Evolutionary conservation across 2,888 invertebrate genomes (phyloP), one percentile per base, ranked within the genome.

Genomic region (Eupithecia insigniata): DNA sequence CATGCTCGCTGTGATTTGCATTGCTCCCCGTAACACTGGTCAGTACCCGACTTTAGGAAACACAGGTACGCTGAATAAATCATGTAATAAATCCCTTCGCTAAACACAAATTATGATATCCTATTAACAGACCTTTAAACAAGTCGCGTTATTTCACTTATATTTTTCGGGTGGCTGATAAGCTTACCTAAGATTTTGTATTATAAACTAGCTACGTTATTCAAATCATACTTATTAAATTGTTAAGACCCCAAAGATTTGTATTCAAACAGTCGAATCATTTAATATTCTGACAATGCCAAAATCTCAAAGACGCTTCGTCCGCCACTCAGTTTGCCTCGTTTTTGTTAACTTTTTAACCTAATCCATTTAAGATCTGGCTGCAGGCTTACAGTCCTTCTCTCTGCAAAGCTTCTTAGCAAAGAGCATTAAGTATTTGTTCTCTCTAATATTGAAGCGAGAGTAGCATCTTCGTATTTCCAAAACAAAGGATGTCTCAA

Each of bases 271-370:
- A 61, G 66, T 66, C 67, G 77, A 79, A 78, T 74, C 81, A 78
- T 82, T 81, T 81, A 77, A 82, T 81, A 83, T 79, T 69, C 68
- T 78, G 77, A 80, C 81, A 81, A 82, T 76, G 66, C 72, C 76
- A 65, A 79, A 80, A 81, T 80, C 78, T 79, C 74, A 70, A 67
- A 76, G 67, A 62, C 60, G 71, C 72, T 32, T 72, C 26, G 73
- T 74, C 73, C 74, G 67, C 73, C 74, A 69, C 69, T 66, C 71
- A 75, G 78, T 75, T 69, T 70, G 68, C 73, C 66, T 69, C 75
- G 76, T 76, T 79, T 81, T 76, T 77, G 77, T 76, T 78, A 79
- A 78, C 79, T 81, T 83, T 78, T 73, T 72, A 71, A 74, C 75
- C 75, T 77, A 76, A 79, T 78, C 76, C 79, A 73, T 78, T 74